A percentile compares a stretch with the other conserved stretches of the same genome.
These are phyloP conservation scores for Aspiorhynchus laticeps DNA, from an alignment of 2,113 vertebrate species.

Conservation along the genomic window DNA sequence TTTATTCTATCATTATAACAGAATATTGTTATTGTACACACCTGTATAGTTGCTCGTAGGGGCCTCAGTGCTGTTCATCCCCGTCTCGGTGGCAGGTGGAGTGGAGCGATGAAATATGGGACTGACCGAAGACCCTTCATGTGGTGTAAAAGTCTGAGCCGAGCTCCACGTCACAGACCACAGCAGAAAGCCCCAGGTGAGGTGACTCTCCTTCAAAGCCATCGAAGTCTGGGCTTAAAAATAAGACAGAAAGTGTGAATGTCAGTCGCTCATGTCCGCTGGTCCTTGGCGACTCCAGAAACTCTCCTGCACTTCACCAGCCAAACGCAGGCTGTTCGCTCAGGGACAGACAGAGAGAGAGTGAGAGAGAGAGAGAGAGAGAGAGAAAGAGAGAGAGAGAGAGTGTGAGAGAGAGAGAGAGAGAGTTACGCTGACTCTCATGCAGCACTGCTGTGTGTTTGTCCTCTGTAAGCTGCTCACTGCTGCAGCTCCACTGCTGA, in stretches of 20 bases:
- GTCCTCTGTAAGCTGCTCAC: slow-evolving; percentile 37
- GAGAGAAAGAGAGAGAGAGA: neutral
- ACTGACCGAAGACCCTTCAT: slow-evolving; percentile 54
- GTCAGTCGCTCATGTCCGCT: slow-evolving; percentile 10
- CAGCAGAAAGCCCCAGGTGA: slow-evolving; percentile 57
- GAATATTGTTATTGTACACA: slow-evolving; percentile 46
- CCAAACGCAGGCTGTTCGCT: neutral
- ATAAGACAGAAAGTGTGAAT: neutral
- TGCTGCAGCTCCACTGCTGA: slow-evolving; percentile 50
- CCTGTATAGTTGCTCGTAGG: slow-evolving; percentile 73
- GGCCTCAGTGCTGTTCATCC: slow-evolving; percentile 46
- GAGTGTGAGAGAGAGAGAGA: neutral
- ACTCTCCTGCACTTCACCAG: neutral
- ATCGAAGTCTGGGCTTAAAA: slow-evolving; percentile 49
- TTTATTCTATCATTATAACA: neutral
- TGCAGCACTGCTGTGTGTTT: slow-evolving; percentile 62
- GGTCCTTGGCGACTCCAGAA: slow-evolving; percentile 18
- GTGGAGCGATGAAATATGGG: neutral
- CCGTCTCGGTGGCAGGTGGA: slow-evolving; percentile 40
- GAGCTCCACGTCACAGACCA: slow-evolving; percentile 47
- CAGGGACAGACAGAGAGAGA: neutral
- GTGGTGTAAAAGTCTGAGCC: slow-evolving; percentile 49
- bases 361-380: slow-evolving; percentile 13
- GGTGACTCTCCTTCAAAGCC: slow-evolving; percentile 46
- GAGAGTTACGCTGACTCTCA: slow-evolving; percentile 25